These are phyloP conservation scores for Neodon shergylaensis DNA, from an alignment of 2,113 vertebrate genomes.

Conservation along the genomic window DNA sequence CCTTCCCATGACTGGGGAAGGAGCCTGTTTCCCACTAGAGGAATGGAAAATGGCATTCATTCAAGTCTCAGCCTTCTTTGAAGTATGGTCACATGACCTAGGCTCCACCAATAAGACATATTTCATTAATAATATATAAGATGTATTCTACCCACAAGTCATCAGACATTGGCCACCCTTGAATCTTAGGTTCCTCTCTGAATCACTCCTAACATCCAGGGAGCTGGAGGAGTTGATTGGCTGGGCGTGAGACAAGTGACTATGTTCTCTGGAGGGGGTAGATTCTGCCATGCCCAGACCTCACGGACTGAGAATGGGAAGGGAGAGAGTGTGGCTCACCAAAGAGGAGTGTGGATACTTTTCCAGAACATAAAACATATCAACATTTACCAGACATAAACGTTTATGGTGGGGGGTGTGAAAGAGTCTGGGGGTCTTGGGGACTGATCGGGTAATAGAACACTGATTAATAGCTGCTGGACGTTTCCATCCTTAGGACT, in stretches of 20 bases:
- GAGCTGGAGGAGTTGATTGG: not conserved
- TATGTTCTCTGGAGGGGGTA: too few relatives aligned
- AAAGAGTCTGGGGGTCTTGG: not conserved
- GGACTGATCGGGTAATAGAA: rapidly evolving
- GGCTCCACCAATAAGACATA: not conserved
- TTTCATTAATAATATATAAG: not conserved
- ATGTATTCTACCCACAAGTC: not conserved
- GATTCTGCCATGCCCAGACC: not conserved
- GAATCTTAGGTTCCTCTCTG: not conserved
- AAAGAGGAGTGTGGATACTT: not conserved
- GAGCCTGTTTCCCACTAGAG: not conserved
- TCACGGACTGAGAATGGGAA: not conserved
- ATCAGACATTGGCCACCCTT: not conserved
- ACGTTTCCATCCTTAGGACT: not conserved
- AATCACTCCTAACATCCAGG: not conserved
- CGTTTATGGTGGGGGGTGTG: not conserved
- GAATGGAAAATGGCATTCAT: not conserved
- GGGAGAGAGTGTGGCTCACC: not conserved
- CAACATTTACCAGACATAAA: not conserved
- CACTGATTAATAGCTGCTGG: not conserved
- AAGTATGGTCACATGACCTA: not conserved
- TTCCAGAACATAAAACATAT: not conserved
- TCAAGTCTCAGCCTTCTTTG: not conserved
- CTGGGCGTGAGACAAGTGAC: not conserved
- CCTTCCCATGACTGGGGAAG: not conserved